Base-by-base conservation (phyloP, 2,797 vertebrate genomes). In the Distichodus sexfasciatus region DNA sequence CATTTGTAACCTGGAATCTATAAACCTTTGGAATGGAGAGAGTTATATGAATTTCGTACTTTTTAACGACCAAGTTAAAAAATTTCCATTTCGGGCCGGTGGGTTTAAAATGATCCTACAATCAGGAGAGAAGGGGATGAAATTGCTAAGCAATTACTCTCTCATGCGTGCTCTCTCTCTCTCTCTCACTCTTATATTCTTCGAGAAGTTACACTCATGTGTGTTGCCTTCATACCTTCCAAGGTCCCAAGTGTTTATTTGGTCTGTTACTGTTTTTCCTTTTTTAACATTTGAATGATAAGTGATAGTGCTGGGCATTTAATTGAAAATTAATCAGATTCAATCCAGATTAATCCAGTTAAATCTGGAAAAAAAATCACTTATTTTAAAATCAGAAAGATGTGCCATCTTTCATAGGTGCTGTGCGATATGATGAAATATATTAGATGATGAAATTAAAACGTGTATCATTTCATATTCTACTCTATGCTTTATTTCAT, bases 31-130 rank as follows among this genome's bases (percentile, higher is more conserved):
- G 88, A n/a, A 85, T 87, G 82, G 84, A 83, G 82, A 89, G 90
- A 89, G 87, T 91, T 90, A 91, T 92, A 90, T 90, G 89, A 90
- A 91, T 91, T n/a, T 91, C 89, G 87, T 90, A 81, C 81, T 87
- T 88, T 90, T 92, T 91, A 90, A 91, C 78, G 78, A 81, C 82
- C 77, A 79, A 85, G 85, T 86, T 89, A 88, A 87, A 88, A 89
- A 85, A 85, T 86, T 87, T 77, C 85, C 84, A 89, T 91, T 87
- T 89, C 81, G 78, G 77, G 75, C 81, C 69, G 78, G 79, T 79
- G 81, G 84, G 82, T 89, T 90, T 90, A 87, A 91, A 90, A 84
- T 61, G 80, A 84, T 85, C 80, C 83, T 63, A 80, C 81, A 84
- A 74, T 80, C 84, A 87, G 80, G 81, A 87, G 44, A 80, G 84